These are phyloP conservation scores for Chelmon rostratus DNA, from an alignment of 2,797 vertebrate genomes.

Conservation along the genomic window DNA sequence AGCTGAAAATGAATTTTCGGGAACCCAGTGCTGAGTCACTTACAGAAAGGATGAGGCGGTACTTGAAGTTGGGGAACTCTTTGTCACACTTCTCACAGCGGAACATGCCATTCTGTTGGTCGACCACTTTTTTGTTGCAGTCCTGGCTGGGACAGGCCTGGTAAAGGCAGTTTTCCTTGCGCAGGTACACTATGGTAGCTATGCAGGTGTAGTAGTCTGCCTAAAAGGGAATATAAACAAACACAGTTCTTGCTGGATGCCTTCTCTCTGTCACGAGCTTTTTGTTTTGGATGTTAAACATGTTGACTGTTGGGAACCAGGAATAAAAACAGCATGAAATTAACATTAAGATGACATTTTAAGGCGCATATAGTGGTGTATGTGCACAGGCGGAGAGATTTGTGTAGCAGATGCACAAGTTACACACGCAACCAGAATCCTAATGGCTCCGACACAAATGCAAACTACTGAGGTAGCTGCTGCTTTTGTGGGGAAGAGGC, in stretches of 20 bases:
- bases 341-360: conserved; percentile 48
- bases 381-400: conserved; percentile 29
- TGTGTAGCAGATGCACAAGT: conserved; percentile 21
- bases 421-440: conserved; percentile 26
- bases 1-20: background rate
- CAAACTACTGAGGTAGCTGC: conserved; percentile 40
- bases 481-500: conserved; percentile 31
- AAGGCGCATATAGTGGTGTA: conserved; percentile 8
- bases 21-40: conserved; percentile 73
- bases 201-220: conserved; percentile 95
- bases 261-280: conserved; percentile 7
- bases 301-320: conserved; percentile 14
- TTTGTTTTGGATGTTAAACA: conserved; percentile 23
- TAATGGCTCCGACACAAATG: conserved; percentile 42
- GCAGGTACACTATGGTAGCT: conserved; percentile 93
- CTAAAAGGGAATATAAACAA: conserved; percentile 72
- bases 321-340: conserved; percentile 39
- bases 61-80: conserved; percentile 97
- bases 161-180: conserved; percentile 97
- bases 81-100: conserved; percentile 98
- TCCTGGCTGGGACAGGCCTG: conserved; percentile 95
- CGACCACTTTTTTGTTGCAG: conserved; percentile 98
- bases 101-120: conserved; percentile 96
- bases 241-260: background rate
- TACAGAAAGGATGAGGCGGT: conserved; percentile 97